Evolutionary conservation across 1,140 invertebrate genomes (phyloP).

Genomic region (Chironomus tepperi): DNA sequence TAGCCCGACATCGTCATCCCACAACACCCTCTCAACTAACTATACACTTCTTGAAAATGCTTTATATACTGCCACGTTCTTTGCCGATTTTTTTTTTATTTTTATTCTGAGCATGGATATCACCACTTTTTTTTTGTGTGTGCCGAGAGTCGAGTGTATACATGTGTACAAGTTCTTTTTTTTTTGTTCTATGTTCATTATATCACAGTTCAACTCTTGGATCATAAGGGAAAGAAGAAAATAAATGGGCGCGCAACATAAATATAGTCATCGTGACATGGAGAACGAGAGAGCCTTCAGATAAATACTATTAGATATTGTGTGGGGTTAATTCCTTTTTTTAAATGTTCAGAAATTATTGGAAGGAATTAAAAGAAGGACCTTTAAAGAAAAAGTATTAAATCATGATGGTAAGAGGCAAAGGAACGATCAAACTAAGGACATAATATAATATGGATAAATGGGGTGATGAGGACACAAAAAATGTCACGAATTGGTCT

Average conservation of each 20-base stretch:
- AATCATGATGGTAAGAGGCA: background rate
- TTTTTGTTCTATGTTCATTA: slow-evolving; percentile 11
- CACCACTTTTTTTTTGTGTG: slow-evolving; percentile 16
- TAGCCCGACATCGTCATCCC: slow-evolving; percentile 11
- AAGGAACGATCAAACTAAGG: background rate
- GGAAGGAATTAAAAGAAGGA: background rate
- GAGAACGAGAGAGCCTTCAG: background rate
- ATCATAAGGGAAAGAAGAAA: background rate
- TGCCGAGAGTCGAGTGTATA: slow-evolving; percentile 7
- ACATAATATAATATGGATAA: background rate
- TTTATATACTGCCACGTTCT: slow-evolving; percentile 17
- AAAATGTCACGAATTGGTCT: background rate
- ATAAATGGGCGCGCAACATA: slow-evolving; percentile 6
- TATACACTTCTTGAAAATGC: slow-evolving; percentile 19
- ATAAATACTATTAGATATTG: background rate
- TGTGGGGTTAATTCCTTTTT: background rate
- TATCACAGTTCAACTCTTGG: background rate
- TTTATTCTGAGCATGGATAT: slow-evolving; percentile 7
- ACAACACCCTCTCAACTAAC: background rate
- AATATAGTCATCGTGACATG: background rate
- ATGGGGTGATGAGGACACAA: background rate
- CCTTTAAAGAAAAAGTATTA: background rate
- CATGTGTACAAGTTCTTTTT: slow-evolving; percentile 13
- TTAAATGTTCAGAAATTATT: background rate
- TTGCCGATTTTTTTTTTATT: background rate